Evolutionary conservation across 2,888 invertebrate genomes (phyloP).

Genomic region (Monopis laevigella): DNA sequence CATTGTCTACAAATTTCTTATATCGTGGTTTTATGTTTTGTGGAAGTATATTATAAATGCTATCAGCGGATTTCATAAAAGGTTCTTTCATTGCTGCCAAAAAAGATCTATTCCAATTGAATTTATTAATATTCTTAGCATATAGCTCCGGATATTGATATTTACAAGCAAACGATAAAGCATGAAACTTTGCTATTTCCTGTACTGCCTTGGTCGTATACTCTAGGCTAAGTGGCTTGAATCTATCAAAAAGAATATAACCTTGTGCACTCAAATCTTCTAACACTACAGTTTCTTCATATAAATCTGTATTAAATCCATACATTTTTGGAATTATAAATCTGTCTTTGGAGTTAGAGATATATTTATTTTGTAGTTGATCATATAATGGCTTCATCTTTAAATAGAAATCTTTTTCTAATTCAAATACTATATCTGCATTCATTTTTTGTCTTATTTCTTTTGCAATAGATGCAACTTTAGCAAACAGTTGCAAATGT

Average conservation of each 20-base stretch:
- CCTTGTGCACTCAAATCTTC: slow-evolving; percentile 16
- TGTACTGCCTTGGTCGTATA: slow-evolving; percentile 14
- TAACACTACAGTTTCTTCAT: slow-evolving; percentile 16
- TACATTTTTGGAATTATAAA: slow-evolving; percentile 21
- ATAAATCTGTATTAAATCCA: slow-evolving; percentile 13
- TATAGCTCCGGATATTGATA: slow-evolving; percentile 12
- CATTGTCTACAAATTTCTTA: neutral
- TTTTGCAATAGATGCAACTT: slow-evolving; percentile 32
- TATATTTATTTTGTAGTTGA: slow-evolving; percentile 15
- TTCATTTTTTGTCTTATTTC: slow-evolving; percentile 24
- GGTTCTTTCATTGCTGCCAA: neutral
- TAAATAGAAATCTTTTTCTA: slow-evolving; percentile 12
- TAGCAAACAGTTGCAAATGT: slow-evolving; percentile 30
- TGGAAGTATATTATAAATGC: neutral
- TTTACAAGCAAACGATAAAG: slow-evolving; percentile 14
- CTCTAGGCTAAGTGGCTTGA: slow-evolving; percentile 16
- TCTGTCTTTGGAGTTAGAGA: slow-evolving; percentile 12
- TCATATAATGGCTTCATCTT: slow-evolving; percentile 2
- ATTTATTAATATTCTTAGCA: neutral
- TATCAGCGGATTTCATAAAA: neutral
- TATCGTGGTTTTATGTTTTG: neutral
- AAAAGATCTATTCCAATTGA: neutral
- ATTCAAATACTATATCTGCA: slow-evolving; percentile 16
- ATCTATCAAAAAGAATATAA: slow-evolving; percentile 13
- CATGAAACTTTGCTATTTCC: slow-evolving; percentile 19